A percentile compares a stretch with the other conserved stretches of the same genome.
These are phyloP conservation scores for Agelas oroides DNA, from an alignment of 37 sponge, comb jelly and placozoan genomes.

Conservation along the genomic window DNA sequence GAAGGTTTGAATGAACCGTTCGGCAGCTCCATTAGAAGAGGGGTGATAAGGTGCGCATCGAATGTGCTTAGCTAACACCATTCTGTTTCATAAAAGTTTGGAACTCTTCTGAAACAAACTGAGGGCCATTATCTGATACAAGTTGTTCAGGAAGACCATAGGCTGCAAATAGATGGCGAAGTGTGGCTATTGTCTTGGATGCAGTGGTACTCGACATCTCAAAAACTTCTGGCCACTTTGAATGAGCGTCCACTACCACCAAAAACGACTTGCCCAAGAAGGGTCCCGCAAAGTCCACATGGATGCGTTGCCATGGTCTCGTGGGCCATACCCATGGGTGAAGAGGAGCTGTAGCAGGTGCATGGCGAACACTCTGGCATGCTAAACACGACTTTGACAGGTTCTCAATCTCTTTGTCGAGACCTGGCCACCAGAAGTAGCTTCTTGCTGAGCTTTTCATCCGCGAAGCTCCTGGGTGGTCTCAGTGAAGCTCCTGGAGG, in stretches of 20 bases:
- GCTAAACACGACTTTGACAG: neutral
- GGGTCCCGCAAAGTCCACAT: constrained; percentile 33
- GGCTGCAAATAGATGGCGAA: constrained; percentile 24
- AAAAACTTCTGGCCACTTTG: constrained; percentile 49
- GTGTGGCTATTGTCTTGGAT: neutral
- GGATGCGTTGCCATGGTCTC: constrained; percentile 35
- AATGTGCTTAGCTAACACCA: constrained; percentile 45
- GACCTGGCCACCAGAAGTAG: constrained; percentile 42
- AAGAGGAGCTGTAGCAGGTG: neutral
- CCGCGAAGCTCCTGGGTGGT: constrained; percentile 13
- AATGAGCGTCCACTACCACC: constrained; percentile 6
- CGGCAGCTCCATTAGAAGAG: constrained; percentile 42
- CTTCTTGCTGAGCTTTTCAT: constrained; percentile 16
- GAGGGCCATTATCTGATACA: constrained; percentile 64
- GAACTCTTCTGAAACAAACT: constrained; percentile 34
- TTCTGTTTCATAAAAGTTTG: constrained; percentile 14
- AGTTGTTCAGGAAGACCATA: constrained; percentile 35
- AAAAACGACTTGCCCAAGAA: constrained; percentile 1
- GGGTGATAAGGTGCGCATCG: constrained; percentile 37
- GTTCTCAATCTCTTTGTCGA: constrained; percentile 22
- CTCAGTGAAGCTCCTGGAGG: neutral
- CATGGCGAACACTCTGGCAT: neutral
- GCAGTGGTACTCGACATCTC: constrained; percentile 14
- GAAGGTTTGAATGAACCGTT: constrained; percentile 31
- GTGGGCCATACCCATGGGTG: constrained; percentile 16